These are phyloP conservation scores for Pachymerium ferrugineum DNA, from an alignment of 2,888 invertebrate species.

Conservation along the genomic window DNA sequence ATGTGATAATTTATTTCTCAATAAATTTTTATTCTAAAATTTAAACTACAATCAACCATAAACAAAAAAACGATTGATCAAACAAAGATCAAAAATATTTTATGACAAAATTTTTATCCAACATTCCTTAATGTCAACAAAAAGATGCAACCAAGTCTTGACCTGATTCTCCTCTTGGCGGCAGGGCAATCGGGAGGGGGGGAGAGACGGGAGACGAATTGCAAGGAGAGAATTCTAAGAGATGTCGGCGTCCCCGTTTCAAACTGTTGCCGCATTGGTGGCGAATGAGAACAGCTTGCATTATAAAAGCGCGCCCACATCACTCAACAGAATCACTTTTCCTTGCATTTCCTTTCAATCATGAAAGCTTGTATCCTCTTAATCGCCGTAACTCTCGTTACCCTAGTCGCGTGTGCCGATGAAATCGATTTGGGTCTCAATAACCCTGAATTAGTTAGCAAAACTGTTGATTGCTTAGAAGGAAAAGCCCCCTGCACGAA, in stretches of 20 bases:
- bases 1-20: too few species aligned
- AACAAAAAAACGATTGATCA: too few species aligned
- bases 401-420: neutral
- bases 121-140: neutral
- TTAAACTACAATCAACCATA: too few species aligned
- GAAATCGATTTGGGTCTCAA: slow-evolving; percentile 17
- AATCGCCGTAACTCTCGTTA: neutral
- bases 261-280: neutral
- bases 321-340: neutral
- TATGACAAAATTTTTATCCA: neutral
- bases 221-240: neutral
- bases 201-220: neutral
- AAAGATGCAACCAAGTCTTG: neutral
- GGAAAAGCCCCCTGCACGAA: neutral
- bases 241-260: neutral
- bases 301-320: neutral
- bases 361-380: neutral
- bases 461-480: slow-evolving; percentile 10
- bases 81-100: neutral
- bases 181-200: too few species aligned
- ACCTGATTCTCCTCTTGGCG: neutral
- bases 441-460: neutral
- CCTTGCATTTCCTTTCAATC: neutral
- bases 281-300: neutral
- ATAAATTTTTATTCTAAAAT: too few species aligned